These are phyloP conservation scores for Julus scanicus DNA, from an alignment of 2,888 invertebrate genomes.

Conservation along the genomic window DNA sequence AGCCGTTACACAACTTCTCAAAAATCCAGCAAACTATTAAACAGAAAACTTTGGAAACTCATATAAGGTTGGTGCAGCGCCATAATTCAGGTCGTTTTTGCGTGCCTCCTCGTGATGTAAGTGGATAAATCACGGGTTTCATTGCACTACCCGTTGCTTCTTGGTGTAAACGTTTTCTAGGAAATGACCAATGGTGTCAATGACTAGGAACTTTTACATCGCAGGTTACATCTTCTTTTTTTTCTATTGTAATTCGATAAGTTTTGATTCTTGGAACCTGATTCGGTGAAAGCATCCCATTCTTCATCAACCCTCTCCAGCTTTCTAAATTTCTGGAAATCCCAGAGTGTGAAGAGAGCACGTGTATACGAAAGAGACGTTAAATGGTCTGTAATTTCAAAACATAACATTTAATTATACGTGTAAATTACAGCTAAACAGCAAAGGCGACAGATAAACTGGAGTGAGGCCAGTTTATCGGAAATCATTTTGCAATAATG, in stretches of 20 bases:
- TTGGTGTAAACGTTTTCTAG: not conserved
- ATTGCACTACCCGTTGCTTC: not conserved
- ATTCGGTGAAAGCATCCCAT: not conserved
- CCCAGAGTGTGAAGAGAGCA: too few relatives aligned
- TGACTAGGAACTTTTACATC: not conserved
- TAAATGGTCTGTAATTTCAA: too few relatives aligned
- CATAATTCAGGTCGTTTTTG: conserved; percentile 11
- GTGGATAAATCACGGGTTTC: not conserved
- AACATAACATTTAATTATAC: too few relatives aligned
- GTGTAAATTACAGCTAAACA: too few relatives aligned
- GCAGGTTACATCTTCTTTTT: not conserved
- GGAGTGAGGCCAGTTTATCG: too few relatives aligned
- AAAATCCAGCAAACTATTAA: not conserved
- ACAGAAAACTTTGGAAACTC: not conserved
- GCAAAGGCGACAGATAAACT: too few relatives aligned
- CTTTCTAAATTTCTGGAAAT: too few relatives aligned
- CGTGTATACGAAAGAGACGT: too few relatives aligned
- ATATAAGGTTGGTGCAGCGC: not conserved
- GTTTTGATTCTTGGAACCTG: not conserved
- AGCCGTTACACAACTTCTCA: not conserved
- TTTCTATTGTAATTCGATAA: not conserved
- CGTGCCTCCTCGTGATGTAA: not conserved
- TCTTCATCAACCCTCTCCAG: not conserved
- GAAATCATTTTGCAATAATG: too few relatives aligned
- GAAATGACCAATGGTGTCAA: not conserved